phyloP scores from a whole-genome alignment of 2,797 vertebrate genomes.

The Hydrophis major region DNA sequence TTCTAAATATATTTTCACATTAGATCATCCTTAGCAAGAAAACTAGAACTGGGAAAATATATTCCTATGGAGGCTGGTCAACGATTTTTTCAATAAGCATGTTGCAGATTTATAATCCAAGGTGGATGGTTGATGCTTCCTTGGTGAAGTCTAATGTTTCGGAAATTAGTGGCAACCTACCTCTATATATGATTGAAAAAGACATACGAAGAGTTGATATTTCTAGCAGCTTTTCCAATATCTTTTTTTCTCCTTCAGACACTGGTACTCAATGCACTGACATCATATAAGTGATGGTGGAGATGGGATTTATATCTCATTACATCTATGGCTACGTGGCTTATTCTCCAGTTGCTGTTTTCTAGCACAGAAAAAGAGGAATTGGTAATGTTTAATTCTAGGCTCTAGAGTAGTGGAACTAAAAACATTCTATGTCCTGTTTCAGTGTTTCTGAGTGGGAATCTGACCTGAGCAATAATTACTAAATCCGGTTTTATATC shows the following conservation, averaged over 20 bases:
- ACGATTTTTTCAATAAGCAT: neutral
- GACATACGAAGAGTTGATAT: neutral
- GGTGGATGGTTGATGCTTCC: neutral
- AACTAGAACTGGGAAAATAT: neutral
- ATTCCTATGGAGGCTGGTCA: neutral
- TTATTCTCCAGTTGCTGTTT: neutral
- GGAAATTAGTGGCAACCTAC: neutral
- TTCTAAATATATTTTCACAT: conserved; percentile 4
- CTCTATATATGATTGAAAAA: neutral
- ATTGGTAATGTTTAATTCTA: neutral
- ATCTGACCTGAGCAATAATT: neutral
- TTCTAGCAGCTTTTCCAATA: neutral
- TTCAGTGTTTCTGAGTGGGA: neutral
- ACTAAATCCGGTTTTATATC: neutral
- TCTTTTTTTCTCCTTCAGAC: neutral
- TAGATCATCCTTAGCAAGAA: neutral
- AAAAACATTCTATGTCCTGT: neutral
- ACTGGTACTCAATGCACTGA: neutral
- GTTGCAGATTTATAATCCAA: neutral
- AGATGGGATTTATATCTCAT: neutral
- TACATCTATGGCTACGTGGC: neutral
- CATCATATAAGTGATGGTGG: neutral
- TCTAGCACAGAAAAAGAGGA: neutral
- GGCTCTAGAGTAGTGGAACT: neutral
- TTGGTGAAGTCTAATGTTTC: neutral